These are phyloP conservation scores for Melolontha melolontha DNA, from an alignment of 2,888 invertebrate genomes.

Conservation along the genomic window DNA sequence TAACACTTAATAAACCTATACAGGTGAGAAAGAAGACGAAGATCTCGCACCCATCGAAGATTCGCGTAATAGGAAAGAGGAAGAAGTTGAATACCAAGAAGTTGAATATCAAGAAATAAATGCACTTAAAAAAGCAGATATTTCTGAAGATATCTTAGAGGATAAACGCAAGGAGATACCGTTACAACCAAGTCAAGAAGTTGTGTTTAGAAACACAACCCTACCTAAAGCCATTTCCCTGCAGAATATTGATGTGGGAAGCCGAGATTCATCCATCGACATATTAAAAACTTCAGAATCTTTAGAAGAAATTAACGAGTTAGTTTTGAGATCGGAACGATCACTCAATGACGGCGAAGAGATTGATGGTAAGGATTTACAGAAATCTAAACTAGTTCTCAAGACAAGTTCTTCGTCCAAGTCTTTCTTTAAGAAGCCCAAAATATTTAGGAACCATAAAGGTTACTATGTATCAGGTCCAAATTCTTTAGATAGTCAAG, in stretches of 20 bases:
- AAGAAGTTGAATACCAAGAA: not conserved
- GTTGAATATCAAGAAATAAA: not conserved
- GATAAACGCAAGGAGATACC: too few relatives aligned
- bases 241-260: too few relatives aligned
- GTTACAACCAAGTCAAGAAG: too few relatives aligned
- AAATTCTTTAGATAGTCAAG: constrained; percentile 2
- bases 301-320: not conserved
- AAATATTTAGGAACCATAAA: constrained; percentile 39
- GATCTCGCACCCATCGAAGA: too few relatives aligned
- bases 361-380: not conserved
- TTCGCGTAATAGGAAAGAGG: not conserved
- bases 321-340: not conserved
- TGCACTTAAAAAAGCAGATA: not conserved
- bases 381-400: constrained; percentile 22
- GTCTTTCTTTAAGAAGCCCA: constrained; percentile 40
- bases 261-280: too few relatives aligned
- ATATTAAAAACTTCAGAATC: too few relatives aligned
- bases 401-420: not conserved
- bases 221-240: too few relatives aligned
- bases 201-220: too few relatives aligned
- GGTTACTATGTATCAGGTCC: constrained; percentile 37
- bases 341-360: not conserved
- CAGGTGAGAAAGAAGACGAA: not conserved
- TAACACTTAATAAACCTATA: too few relatives aligned
- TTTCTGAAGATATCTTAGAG: too few relatives aligned